Evolutionary conservation across 2,797 vertebrate species (phyloP).

Genomic region (Enteromius argenteus): DNA sequence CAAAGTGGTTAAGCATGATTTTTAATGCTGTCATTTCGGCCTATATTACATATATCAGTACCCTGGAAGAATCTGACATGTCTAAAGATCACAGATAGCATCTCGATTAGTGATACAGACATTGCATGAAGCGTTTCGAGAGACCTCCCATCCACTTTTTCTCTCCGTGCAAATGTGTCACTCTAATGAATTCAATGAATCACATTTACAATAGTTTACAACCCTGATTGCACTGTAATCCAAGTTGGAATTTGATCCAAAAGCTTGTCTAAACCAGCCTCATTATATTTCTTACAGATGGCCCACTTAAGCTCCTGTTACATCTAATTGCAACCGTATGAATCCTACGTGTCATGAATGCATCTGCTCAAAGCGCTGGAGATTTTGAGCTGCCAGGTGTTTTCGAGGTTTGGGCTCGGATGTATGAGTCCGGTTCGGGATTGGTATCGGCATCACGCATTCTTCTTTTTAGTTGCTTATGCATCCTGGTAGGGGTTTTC

Average conservation of each 20-base stretch:
- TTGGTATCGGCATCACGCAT: not conserved
- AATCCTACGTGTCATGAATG: slow-evolving; percentile 54
- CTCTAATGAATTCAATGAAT: slow-evolving; percentile 62
- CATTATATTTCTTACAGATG: slow-evolving; percentile 63
- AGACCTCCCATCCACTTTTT: not conserved
- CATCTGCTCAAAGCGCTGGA: slow-evolving; percentile 49
- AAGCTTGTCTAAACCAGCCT: slow-evolving; percentile 52
- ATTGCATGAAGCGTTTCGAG: not conserved
- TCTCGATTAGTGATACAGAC: not conserved
- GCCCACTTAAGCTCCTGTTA: slow-evolving; percentile 63
- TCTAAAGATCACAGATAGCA: not conserved
- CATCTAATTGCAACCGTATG: slow-evolving; percentile 63
- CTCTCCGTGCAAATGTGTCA: slow-evolving; percentile 19
- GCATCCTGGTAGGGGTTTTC: not conserved
- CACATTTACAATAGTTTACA: slow-evolving; percentile 61
- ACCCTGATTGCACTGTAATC: slow-evolving; percentile 62
- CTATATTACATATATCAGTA: not conserved
- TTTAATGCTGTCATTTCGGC: not conserved
- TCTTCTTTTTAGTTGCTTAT: slow-evolving; percentile 21
- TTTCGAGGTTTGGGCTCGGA: slow-evolving; percentile 6
- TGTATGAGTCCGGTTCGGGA: not conserved
- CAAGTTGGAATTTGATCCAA: slow-evolving; percentile 61
- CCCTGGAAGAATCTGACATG: not conserved
- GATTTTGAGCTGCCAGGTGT: slow-evolving; percentile 45
- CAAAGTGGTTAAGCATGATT: not conserved